These are phyloP conservation scores for Istiophorus platypterus DNA, from an alignment of 2,113 vertebrate species.

Conservation along the genomic window DNA sequence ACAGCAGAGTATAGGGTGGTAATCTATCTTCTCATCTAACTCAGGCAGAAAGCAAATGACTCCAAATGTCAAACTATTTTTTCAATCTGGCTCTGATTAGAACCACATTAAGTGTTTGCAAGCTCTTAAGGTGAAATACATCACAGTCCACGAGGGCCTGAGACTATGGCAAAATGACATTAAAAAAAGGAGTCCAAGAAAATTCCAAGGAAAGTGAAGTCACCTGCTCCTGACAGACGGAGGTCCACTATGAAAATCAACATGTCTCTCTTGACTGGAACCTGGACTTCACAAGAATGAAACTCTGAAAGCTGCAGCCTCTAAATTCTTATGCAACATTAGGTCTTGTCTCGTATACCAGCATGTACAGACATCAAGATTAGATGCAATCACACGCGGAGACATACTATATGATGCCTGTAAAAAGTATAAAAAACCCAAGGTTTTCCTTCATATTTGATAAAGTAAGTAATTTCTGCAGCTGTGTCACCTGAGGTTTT, in stretches of 20 bases:
- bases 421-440: neutral
- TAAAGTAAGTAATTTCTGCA: conserved; percentile 26
- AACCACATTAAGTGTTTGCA: no score
- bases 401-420: neutral
- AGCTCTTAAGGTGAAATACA: no score
- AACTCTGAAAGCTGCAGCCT: neutral
- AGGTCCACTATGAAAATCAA: neutral
- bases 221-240: neutral
- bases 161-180: no score
- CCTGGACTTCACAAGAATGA: neutral
- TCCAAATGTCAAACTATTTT: no score
- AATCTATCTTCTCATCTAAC: no score
- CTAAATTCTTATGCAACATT: conserved; percentile 26
- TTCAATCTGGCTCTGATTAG: no score
- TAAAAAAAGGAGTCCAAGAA: no score
- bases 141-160: no score
- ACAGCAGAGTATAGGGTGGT: no score
- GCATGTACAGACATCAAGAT: conserved; percentile 43
- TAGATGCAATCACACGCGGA: conserved; percentile 28
- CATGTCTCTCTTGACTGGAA: neutral
- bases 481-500: conserved; percentile 31
- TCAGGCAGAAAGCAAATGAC: no score
- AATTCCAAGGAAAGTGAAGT: neutral
- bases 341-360: neutral
- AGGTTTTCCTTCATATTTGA: neutral